phyloP scores from a whole-genome alignment of 1,140 invertebrate species.

The Drosophila murphyi region DNA sequence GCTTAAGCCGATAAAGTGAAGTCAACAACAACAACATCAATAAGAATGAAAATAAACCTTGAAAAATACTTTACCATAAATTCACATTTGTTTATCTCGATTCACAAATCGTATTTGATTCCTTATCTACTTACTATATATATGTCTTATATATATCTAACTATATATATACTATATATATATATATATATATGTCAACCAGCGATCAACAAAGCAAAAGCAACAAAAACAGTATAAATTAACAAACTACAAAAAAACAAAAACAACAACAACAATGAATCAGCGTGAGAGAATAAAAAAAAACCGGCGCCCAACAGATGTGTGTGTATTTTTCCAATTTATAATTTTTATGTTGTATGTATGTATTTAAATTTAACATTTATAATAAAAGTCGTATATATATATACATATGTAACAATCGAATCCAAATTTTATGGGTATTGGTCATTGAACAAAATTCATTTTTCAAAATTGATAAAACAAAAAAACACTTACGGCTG shows the following conservation, averaged over 20 bases:
- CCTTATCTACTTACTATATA: slow-evolving; percentile 19
- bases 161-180: slow-evolving; percentile 12
- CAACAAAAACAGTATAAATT: slow-evolving; percentile 17
- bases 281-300: slow-evolving; percentile 13
- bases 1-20: slow-evolving; percentile 50
- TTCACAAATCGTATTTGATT: slow-evolving; percentile 37
- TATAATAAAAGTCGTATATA: slow-evolving; percentile 75
- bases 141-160: neutral
- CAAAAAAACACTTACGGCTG: neutral
- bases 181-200: slow-evolving; percentile 15
- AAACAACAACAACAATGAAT: slow-evolving; percentile 31
- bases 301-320: slow-evolving; percentile 46
- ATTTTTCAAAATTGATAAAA: too few relatives aligned
- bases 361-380: slow-evolving; percentile 80
- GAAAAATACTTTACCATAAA: slow-evolving; percentile 65
- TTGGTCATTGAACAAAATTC: neutral
- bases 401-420: slow-evolving; percentile 61
- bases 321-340: slow-evolving; percentile 72
- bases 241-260: neutral
- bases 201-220: slow-evolving; percentile 43
- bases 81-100: slow-evolving; percentile 57
- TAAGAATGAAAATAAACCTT: slow-evolving; percentile 48
- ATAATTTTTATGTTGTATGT: slow-evolving; percentile 79
- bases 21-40: slow-evolving; percentile 25
- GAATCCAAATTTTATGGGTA: slow-evolving; percentile 10